Evolutionary conservation across 2,113 vertebrate genomes (phyloP).

Genomic region (Macrotis lagotis): DNA sequence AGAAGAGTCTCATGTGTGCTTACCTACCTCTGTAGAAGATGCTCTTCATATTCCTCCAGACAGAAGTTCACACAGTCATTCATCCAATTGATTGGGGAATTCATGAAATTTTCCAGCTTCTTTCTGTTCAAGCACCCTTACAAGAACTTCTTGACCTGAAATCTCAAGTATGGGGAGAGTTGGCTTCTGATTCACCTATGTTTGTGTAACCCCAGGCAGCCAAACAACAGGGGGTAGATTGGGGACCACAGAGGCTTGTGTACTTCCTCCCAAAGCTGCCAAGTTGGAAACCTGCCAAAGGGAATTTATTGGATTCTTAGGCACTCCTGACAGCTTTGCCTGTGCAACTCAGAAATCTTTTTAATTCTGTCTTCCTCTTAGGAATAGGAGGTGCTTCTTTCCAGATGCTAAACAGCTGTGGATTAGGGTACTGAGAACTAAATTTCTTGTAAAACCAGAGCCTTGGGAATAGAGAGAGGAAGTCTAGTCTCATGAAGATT

Average conservation of each 20-base stretch:
- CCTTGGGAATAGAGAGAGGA: not conserved
- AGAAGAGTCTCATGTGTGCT: not conserved
- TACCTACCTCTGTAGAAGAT: too few species aligned
- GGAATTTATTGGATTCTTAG: not conserved
- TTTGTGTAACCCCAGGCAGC: not conserved
- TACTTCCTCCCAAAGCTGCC: not conserved
- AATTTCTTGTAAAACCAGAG: not conserved
- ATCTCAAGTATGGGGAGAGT: not conserved
- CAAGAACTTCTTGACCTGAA: not conserved
- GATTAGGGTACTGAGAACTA: not conserved
- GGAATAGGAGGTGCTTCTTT: not conserved
- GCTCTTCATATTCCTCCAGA: not conserved
- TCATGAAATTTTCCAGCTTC: not conserved
- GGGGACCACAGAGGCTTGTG: not conserved
- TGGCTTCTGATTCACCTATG: not conserved
- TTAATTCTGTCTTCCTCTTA: not conserved
- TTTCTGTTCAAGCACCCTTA: not conserved
- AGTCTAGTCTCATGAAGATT: not conserved
- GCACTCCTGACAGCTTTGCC: not conserved
- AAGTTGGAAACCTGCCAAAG: not conserved
- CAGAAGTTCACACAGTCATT: not conserved
- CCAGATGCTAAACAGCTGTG: not conserved
- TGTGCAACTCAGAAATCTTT: not conserved
- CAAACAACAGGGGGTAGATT: not conserved
- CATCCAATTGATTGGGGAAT: not conserved